Percentiles rank a stretch among this genome's conserved stretches.
Evolutionary conservation across 2,888 invertebrate genomes (phyloP).

Genomic region (Pharmacophagus antenor): DNA sequence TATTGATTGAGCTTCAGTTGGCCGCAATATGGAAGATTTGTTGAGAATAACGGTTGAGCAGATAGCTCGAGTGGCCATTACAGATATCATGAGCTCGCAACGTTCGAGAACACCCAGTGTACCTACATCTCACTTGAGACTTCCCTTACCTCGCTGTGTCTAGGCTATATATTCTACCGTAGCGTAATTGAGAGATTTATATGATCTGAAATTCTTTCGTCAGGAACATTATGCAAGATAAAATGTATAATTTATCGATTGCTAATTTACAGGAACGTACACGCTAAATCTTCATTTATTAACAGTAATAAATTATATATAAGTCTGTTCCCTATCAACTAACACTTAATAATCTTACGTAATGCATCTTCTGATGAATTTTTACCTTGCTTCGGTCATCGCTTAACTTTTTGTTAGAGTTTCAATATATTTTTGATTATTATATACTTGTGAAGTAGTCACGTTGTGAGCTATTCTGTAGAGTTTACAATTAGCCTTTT

Average conservation of each 20-base stretch:
- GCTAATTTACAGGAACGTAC: too few species aligned
- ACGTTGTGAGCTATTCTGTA: too few species aligned
- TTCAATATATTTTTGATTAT: too few species aligned
- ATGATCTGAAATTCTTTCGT: slow-evolving; percentile 21
- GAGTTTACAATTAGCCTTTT: too few species aligned
- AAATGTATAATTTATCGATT: background rate
- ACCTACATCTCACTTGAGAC: slow-evolving; percentile 61
- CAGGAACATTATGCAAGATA: slow-evolving; percentile 13
- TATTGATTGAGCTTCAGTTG: slow-evolving; percentile 64
- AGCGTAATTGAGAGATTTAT: slow-evolving; percentile 43
- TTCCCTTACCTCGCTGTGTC: slow-evolving; percentile 41
- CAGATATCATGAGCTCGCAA: slow-evolving; percentile 67
- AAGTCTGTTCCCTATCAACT: too few species aligned
- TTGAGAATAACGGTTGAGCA: slow-evolving; percentile 71
- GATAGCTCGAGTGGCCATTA: slow-evolving; percentile 77
- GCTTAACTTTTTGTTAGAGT: background rate
- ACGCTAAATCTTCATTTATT: too few species aligned
- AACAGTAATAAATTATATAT: too few species aligned
- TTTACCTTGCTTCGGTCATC: background rate
- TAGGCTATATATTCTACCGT: slow-evolving; percentile 40
- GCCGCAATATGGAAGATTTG: slow-evolving; percentile 74
- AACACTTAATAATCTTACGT: background rate
- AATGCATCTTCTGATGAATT: background rate
- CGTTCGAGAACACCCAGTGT: slow-evolving; percentile 58
- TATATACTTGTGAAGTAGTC: too few species aligned